phyloP scores from a whole-genome alignment of 2,797 vertebrate species.

The Rhinoraja longicauda region DNA sequence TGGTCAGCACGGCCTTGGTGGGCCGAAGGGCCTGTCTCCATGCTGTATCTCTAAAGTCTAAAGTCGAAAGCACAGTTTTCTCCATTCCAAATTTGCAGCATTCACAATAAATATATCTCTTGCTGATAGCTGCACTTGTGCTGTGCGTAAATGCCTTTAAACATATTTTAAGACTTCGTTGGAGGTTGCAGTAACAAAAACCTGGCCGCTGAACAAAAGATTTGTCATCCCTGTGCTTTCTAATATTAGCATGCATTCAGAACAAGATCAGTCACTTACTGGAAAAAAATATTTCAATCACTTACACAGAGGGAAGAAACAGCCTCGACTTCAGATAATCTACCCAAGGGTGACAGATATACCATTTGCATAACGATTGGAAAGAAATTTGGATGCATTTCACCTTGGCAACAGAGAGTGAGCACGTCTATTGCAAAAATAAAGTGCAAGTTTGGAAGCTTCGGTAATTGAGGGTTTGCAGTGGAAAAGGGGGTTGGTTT shows the following conservation, averaged over 20 bases:
- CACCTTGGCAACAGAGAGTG: background rate
- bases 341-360: background rate
- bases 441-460: background rate
- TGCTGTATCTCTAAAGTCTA: no score
- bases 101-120: background rate
- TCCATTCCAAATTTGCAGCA: background rate
- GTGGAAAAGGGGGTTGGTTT: background rate
- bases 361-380: background rate
- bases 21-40: no score
- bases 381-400: background rate
- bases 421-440: background rate
- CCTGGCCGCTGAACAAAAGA: background rate
- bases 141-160: background rate
- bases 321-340: background rate
- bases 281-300: background rate
- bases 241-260: conserved; percentile 27
- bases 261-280: background rate
- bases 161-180: background rate
- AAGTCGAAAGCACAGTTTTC: background rate
- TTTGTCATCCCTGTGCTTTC: background rate
- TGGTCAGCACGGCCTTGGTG: no score
- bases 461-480: background rate
- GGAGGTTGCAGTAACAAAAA: background rate
- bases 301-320: background rate
- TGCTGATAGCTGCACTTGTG: background rate